These are phyloP conservation scores for Pandion haliaetus DNA, from an alignment of 2,113 vertebrate genomes.

Conservation along the genomic window DNA sequence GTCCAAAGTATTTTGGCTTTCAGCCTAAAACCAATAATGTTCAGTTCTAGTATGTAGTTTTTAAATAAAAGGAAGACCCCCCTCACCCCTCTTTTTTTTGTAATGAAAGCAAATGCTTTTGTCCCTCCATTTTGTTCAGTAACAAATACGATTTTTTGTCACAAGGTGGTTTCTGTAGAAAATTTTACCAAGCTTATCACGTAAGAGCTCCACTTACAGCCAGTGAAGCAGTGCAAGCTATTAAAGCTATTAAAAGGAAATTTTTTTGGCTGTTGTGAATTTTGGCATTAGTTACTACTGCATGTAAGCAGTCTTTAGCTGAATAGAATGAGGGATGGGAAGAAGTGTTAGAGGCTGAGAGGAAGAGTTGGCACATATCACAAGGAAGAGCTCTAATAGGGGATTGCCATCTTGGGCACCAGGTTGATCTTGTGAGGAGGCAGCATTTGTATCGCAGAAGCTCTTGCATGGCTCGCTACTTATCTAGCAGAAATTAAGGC, in stretches of 20 bases:
- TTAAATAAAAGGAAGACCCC: background rate
- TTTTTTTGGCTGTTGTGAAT: background rate
- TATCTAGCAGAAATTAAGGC: background rate
- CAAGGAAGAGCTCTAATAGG: background rate
- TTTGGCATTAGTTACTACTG: background rate
- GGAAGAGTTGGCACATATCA: background rate
- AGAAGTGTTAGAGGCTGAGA: background rate
- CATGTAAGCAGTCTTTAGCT: background rate
- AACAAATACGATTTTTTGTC: background rate
- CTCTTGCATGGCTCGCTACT: background rate
- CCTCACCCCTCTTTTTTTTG: background rate
- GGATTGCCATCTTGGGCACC: background rate
- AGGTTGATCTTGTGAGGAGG: background rate
- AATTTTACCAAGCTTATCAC: background rate
- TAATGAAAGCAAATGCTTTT: background rate
- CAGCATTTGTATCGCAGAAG: background rate
- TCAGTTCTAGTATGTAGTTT: background rate
- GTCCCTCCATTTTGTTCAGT: background rate
- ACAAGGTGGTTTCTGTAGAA: background rate
- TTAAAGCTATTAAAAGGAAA: background rate
- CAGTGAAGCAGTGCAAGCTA: background rate
- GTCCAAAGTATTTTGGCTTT: conserved; percentile 13
- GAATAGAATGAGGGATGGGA: background rate
- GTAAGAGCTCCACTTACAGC: background rate
- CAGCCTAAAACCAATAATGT: background rate